phyloP scores from a whole-genome alignment of 2,888 invertebrate species.

The Dryocosmus kuriphilus region DNA sequence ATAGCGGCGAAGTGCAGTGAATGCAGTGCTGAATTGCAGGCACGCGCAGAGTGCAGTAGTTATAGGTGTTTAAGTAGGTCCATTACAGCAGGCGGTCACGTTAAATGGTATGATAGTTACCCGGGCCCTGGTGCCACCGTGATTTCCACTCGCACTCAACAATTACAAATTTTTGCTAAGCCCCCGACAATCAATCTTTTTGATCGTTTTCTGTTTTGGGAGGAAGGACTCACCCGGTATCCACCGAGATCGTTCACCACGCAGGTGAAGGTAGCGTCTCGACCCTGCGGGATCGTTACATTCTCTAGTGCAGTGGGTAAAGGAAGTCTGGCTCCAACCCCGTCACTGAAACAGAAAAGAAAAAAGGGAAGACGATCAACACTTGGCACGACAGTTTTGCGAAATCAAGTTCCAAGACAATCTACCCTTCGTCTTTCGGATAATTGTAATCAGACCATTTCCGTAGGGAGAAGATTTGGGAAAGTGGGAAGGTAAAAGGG shows the following conservation, averaged over 20 bases:
- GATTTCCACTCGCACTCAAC: slow-evolving; percentile 76
- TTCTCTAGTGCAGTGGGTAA: slow-evolving; percentile 88
- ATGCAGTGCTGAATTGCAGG: slow-evolving; percentile 74
- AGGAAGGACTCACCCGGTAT: slow-evolving; percentile 88
- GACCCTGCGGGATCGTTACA: slow-evolving; percentile 89
- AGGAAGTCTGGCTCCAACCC: slow-evolving; percentile 90
- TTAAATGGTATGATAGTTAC: slow-evolving; percentile 75
- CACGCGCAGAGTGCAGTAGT: slow-evolving; percentile 66
- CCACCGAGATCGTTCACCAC: slow-evolving; percentile 91
- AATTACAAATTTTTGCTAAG: too few relatives aligned
- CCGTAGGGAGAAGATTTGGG: not conserved
- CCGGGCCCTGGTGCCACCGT: slow-evolving; percentile 75
- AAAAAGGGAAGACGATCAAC: slow-evolving; percentile 17
- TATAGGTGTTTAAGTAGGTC: slow-evolving; percentile 66
- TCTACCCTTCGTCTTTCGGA: slow-evolving; percentile 22
- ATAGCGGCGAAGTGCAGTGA: slow-evolving; percentile 71
- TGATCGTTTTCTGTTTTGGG: too few relatives aligned
- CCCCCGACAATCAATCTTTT: too few relatives aligned
- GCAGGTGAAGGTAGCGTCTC: slow-evolving; percentile 91
- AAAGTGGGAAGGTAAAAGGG: not conserved
- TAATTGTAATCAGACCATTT: slow-evolving; percentile 32
- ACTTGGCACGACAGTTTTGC: slow-evolving; percentile 25
- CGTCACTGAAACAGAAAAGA: slow-evolving; percentile 78
- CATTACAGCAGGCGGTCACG: slow-evolving; percentile 73
- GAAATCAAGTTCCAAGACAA: slow-evolving; percentile 7